These are phyloP conservation scores for Myiagra hebetior DNA, from an alignment of 2,113 vertebrate genomes.

Conservation along the genomic window DNA sequence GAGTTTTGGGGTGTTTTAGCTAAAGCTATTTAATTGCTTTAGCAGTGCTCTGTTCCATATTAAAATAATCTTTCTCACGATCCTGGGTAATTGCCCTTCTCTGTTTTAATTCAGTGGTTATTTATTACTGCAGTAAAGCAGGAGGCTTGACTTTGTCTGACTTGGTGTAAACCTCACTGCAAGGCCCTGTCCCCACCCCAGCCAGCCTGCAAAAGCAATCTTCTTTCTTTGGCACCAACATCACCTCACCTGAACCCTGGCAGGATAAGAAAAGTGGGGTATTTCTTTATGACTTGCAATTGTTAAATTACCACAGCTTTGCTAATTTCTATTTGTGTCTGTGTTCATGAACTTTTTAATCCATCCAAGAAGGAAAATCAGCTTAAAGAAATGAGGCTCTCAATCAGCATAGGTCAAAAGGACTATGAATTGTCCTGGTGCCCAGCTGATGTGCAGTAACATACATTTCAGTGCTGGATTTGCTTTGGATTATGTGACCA, in stretches of 20 bases:
- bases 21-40: background rate
- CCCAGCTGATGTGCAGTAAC: background rate
- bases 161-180: background rate
- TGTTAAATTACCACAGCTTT: background rate
- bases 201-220: background rate
- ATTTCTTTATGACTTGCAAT: background rate
- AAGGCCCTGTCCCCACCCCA: background rate
- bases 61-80: constrained; percentile 12
- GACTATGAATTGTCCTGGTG: background rate
- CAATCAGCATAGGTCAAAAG: background rate
- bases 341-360: background rate
- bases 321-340: background rate
- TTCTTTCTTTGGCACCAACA: background rate
- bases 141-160: background rate
- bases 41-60: background rate
- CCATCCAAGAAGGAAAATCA: background rate
- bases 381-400: background rate
- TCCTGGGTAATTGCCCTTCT: background rate
- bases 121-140: background rate
- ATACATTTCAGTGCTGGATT: background rate
- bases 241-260: background rate
- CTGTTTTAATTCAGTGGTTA: background rate
- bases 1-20: background rate
- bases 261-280: background rate
- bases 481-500: background rate